Evolutionary conservation across 2,797 vertebrate genomes (phyloP), one percentile per base, ranked within the genome.

Genomic region (Pelobates cultripes): DNA sequence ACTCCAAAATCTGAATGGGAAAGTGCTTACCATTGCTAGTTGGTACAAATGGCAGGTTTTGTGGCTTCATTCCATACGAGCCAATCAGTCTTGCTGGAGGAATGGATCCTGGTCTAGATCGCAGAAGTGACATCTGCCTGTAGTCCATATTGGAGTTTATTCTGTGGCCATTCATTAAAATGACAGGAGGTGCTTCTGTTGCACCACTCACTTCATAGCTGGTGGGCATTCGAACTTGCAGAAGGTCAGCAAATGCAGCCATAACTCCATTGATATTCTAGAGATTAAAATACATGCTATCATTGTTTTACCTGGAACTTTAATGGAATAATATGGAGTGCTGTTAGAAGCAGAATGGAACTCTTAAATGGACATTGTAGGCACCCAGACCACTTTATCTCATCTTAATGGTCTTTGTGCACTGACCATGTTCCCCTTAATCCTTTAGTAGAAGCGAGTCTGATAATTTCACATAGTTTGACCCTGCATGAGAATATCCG

Each of bases 161-260:
- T 82, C 92, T 89, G 91, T 92, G 93, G 78, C 88, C 85, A 83
- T 2, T 88, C 85, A 89, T 60, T 2, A 91, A 43, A 78, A 90
- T 90, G 88, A 93, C 4, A 53, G 90, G 82, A n/a, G 91, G 78
- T 0, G 93, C 89, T 0, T 98, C 97, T 3, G 97, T 96, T 75
- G 95, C 96, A 28, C 91, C 96, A 89, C 97, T 99, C 81, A 99
- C 96, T 90, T 99, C 98, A 0, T 99, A 99, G 90, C 98, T 98
- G 92, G 95, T 98, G 75, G 98, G 98, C 85, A 99, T 96, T 91
- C 97, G 96, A 78, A 99, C 97, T 3, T 94, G 96, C 40, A 99
- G 94, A 41, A 99, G 95, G 88, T 98, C 95, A 78, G 98, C 98
- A 89, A 99, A 98, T 0, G 98, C 97, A 43, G 98, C 97, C 78